Base-by-base conservation (phyloP, 2,113 vertebrate species). In the Malurus cyaneus region DNA sequence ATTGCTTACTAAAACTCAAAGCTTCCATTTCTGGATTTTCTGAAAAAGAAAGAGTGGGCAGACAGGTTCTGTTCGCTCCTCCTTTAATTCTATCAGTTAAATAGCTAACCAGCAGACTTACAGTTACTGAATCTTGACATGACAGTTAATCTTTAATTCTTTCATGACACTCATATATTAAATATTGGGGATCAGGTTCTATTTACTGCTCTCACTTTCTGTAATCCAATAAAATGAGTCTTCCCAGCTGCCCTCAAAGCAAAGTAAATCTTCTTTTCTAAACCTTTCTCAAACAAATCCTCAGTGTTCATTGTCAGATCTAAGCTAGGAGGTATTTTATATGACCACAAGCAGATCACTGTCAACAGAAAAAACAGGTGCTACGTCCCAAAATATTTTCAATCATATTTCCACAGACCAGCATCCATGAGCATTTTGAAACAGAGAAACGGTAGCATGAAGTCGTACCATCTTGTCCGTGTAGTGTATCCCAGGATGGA, bases 171-270 rank as follows among this genome's bases (percentile, higher is more conserved):
- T 78, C 78, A 57, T 82, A 61, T 54, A 89, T 89, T 91, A 93
- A 92, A 95, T 96, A 95, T 89, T 89, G 47, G 46, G 70, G 62
- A 90, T 80, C 66, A 62, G 57, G 73, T 74, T 95, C 92, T 93
- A 94, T 91, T 96, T 80, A 93, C 64, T 88, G 57, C 65, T 95
- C 72, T 96, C 59, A 62, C 67, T 93, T 93, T 42, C 77, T 90
- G 34, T 89, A 69, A 54, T 76, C 82, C 67, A 94, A 91, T 64
- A 32, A 94, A 91, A 65, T 64, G 26, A 89, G 34, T 73, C 94
- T 91, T 89, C 39, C 60, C 67, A 93, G 54, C 54, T 88, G 89
- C 83, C 74, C 82, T 86, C 91, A 93, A 93, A 92, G 61, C 44
- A 93, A 86, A 89, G 64, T 70, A 79, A 92, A 86, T 93, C 86